phyloP scores from a whole-genome alignment of 2,113 vertebrate species.

The Hippoglossus stenolepis region DNA sequence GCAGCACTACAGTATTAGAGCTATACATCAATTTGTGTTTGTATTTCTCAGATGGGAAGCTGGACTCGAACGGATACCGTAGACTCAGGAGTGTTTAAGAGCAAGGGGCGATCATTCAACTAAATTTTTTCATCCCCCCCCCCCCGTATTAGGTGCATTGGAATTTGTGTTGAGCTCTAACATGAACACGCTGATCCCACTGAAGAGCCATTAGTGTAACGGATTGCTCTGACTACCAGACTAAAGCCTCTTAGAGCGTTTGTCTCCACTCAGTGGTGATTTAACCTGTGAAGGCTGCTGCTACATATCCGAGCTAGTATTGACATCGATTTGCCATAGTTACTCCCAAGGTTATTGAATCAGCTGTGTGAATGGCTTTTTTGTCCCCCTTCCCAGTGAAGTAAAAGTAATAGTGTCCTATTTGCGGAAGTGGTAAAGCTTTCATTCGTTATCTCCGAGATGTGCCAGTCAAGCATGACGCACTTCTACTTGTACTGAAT shows the following conservation, averaged over 20 bases:
- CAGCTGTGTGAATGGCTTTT: slow-evolving; percentile 30
- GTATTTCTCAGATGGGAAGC: slow-evolving; percentile 18
- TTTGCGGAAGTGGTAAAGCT: slow-evolving; percentile 1
- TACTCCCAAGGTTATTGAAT: slow-evolving; percentile 42
- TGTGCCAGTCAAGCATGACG: neutral
- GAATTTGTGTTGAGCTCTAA: slow-evolving; percentile 26
- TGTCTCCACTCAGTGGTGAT: slow-evolving; percentile 33
- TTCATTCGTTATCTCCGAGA: neutral
- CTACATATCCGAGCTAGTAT: slow-evolving; percentile 29
- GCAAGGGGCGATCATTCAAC: slow-evolving; percentile 19
- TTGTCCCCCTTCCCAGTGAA: slow-evolving; percentile 26
- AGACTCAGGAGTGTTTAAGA: slow-evolving; percentile 24
- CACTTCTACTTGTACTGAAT: neutral
- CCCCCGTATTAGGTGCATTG: slow-evolving; percentile 2
- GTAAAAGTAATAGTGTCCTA: slow-evolving; percentile 29
- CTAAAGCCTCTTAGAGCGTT: slow-evolving; percentile 27
- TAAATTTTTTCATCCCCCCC: slow-evolving; percentile 12
- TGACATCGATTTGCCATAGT: slow-evolving; percentile 54
- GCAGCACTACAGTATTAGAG: slow-evolving; percentile 1
- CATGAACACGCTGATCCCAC: slow-evolving; percentile 27
- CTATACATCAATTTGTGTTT: slow-evolving; percentile 27
- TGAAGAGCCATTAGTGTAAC: slow-evolving; percentile 39
- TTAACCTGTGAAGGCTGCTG: slow-evolving; percentile 17
- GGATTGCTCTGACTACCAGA: slow-evolving; percentile 31
- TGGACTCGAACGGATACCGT: slow-evolving; percentile 14